Evolutionary conservation across 2,797 vertebrate genomes (phyloP).

Genomic region (Crax fasciolata): DNA sequence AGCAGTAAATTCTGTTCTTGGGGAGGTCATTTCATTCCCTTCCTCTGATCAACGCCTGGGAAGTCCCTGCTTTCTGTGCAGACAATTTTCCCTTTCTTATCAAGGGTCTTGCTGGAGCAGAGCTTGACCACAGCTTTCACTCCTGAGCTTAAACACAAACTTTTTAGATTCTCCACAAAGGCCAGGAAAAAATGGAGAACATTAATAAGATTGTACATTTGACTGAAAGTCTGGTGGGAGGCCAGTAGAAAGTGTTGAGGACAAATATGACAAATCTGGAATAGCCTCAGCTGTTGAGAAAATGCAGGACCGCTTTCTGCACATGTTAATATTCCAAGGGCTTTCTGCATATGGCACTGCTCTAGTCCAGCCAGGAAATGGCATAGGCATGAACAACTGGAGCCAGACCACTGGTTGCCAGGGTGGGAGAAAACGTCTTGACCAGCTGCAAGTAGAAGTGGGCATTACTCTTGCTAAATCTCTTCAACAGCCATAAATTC

Average conservation of each 20-base stretch:
- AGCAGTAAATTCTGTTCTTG: not conserved
- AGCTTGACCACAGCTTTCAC: not conserved
- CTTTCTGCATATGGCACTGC: not conserved
- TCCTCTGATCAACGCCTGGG: not conserved
- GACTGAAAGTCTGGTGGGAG: not conserved
- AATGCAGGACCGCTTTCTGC: constrained; percentile 10
- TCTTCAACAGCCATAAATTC: not conserved
- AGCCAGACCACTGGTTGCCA: not conserved
- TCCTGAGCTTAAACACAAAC: not conserved
- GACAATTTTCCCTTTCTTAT: not conserved
- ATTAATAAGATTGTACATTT: not conserved
- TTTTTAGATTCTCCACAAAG: not conserved
- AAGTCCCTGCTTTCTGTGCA: not conserved
- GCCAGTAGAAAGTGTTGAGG: not conserved
- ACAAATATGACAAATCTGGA: not conserved
- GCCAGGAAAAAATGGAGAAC: not conserved
- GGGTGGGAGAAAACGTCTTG: not conserved
- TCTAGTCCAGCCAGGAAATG: constrained; percentile 8
- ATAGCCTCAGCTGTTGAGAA: constrained; percentile 14
- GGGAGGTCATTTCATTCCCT: not conserved
- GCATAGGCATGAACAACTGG: constrained; percentile 26
- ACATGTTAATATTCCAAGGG: not conserved
- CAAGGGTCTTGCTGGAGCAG: not conserved
- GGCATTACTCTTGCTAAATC: not conserved
- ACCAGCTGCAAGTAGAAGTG: not conserved